These are phyloP conservation scores for Hermaeophaga mercurialis DNA, from an alignment of 2,888 invertebrate genomes.

Conservation along the genomic window DNA sequence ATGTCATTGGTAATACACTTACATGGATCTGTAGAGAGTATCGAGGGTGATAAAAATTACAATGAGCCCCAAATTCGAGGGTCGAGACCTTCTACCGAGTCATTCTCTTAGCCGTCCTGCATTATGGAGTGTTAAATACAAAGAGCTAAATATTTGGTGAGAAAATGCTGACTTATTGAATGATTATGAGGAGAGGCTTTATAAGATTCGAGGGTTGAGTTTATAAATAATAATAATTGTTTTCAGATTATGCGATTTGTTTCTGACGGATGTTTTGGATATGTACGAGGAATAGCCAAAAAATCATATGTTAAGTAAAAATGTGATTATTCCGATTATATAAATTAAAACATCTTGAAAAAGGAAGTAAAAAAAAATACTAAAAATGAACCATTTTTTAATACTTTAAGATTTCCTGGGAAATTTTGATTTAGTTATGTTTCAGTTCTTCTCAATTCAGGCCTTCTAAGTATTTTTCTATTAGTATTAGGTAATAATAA, in stretches of 20 bases:
- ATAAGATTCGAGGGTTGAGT: background rate
- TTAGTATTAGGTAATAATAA: too few relatives aligned
- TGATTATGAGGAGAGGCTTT: background rate
- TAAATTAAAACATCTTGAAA: too few relatives aligned
- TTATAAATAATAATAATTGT: slow-evolving; percentile 4
- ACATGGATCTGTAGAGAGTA: slow-evolving; percentile 22
- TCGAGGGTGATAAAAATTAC: slow-evolving; percentile 33
- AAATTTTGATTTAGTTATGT: too few relatives aligned
- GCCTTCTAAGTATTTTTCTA: too few relatives aligned
- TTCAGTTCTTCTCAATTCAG: too few relatives aligned
- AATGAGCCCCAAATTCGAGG: slow-evolving; percentile 32
- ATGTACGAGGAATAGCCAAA: too few relatives aligned
- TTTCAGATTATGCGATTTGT: slow-evolving; percentile 1
- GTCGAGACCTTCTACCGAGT: slow-evolving; percentile 8
- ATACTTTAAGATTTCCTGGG: too few relatives aligned
- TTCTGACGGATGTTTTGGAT: too few relatives aligned
- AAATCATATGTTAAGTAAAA: too few relatives aligned
- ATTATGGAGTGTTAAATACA: slow-evolving; percentile 19
- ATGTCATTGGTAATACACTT: slow-evolving; percentile 29
- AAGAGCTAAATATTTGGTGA: slow-evolving; percentile 9
- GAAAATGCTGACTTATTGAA: slow-evolving; percentile 9
- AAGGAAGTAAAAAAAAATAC: too few relatives aligned
- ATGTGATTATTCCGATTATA: too few relatives aligned
- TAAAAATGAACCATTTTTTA: too few relatives aligned
- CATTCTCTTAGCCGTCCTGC: slow-evolving; percentile 7